Percentiles rank a stretch among this genome's conserved stretches.
Conservation (phyloP, 2,797 vertebrate species). For the Malurus leucopterus region DNA sequence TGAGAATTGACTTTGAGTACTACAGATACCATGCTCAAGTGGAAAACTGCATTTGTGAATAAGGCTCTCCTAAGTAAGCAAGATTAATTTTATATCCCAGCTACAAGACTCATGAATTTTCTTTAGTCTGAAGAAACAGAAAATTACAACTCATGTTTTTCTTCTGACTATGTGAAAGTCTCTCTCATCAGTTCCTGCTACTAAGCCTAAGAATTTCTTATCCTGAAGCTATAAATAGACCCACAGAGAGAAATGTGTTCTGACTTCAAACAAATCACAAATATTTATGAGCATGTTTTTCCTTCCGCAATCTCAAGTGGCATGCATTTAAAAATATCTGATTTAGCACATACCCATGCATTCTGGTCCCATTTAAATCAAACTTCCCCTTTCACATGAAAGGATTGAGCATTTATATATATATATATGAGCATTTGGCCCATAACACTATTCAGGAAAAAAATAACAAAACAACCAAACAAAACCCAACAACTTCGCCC, state of each 20-base stretch:
- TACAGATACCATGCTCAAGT: neutral
- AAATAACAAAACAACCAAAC: neutral
- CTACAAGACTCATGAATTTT: constrained; percentile 8
- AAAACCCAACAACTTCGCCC: fast-evolving
- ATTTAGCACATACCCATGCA: neutral
- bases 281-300: neutral
- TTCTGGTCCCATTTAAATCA: neutral
- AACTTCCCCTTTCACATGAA: neutral
- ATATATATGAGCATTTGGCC: neutral
- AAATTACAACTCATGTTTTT: constrained; percentile 9
- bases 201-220: constrained; percentile 30
- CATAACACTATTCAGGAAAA: neutral
- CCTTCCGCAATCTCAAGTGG: neutral
- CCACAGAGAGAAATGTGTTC: constrained; percentile 1
- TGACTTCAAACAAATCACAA: constrained; percentile 35
- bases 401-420: neutral
- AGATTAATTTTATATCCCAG: constrained; percentile 11
- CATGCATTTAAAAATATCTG: neutral
- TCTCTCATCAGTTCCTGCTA: constrained; percentile 15
- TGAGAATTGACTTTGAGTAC: neutral
- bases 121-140: neutral
- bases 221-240: constrained; percentile 40
- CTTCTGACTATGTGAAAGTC: neutral
- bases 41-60: neutral
- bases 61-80: neutral